Base-by-base conservation (phyloP, 2,797 vertebrate genomes). In the Enteromius fasciolatus region DNA sequence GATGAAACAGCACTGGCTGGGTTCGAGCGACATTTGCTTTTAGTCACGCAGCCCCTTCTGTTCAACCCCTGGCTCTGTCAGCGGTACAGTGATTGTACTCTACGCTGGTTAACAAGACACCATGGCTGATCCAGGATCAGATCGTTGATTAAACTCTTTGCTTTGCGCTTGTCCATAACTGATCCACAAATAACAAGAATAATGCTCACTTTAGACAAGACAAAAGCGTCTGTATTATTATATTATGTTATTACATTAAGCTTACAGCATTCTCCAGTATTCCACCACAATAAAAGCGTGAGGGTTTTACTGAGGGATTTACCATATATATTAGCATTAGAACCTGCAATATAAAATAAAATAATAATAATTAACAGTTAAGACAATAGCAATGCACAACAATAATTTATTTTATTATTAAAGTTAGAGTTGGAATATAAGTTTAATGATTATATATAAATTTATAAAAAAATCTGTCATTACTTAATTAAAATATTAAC, bases 21-120 rank as follows among this genome's bases (percentile, higher is more conserved):
- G 73, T 70, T 76, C 46, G 63, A 82, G 59, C 68, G 28, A 76
- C 72, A 67, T 82, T 80, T 84, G 67, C 64, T 76, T 81, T 81
- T 76, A 81, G 78, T 81, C 67, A 66, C 25, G 74, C 57, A 69
- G 46, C 68, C 69, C 85, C 79, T 80, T 86, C 81, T 86, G 84
- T 82, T 77, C 57, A 72, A 73, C 87, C 83, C 81, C 86, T 83
- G 81, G 83, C 86, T 82, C 73, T 39, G 54, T 78, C 68, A 54
- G 14, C 33, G 70, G 72, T 67, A 18, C 69, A 50, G 44, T 73
- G 61, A 83, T 57, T 48, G 77, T 36, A 31, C n/a, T 75, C 48
- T 31, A 78, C 18, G 50, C 39, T 79, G 23, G 50, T 69, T 79
- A 81, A 70, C 74, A 76, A 52, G 64, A 68, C 41, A 18, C 25